Base-by-base conservation (phyloP, 2,888 invertebrate genomes). In the Hypomecis atomaria region DNA sequence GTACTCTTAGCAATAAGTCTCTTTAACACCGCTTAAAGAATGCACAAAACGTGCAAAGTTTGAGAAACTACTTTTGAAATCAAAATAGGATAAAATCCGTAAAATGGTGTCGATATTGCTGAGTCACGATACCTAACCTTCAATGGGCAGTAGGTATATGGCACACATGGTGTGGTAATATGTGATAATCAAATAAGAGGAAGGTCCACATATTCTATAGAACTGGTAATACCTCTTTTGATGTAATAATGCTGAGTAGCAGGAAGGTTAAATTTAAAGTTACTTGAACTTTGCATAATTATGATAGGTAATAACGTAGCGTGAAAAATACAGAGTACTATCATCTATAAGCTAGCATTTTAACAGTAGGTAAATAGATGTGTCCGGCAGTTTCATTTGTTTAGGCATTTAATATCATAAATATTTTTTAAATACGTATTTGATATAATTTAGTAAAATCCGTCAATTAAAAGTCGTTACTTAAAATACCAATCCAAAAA, bases 51-150 rank as follows among this genome's bases (percentile, higher is more conserved):
- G 55, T 56, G 36, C 49, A 36, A 38, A 55, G 55, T 44, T 37
- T 37, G 9, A 55, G 4, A 44, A 44, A 37, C 37, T n/a, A 6
- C 6, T 23, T 3, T 23, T 23, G 23, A 23, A 23, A 23, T 1
- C 23, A 23, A 4, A 53, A 7, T 36, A 10, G 23, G 4, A 44
- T 44, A 43, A 53, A 5, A 38, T 56, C 37, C 49, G 11, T 38
- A 40, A 56, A 38, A 53, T 36, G 48, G 47, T 9, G 36, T 42
- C 5, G 36, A 54, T 50, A 58, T 49, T 23, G 63, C 63, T 59
- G 63, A 64, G 63, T 64, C 63, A 64, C 42, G 57, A 43, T 61
- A 55, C 38, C 11, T 57, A 48, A 49, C 65, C 65, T 61, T 65
- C 65, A 57, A 48, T 57, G 53, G 56, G 44, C 40, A 54, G 47